Percentiles rank a stretch among this genome's conserved stretches.
Evolutionary conservation across 1,140 invertebrate species (phyloP).

Genomic region (Neuroterus valhalla): DNA sequence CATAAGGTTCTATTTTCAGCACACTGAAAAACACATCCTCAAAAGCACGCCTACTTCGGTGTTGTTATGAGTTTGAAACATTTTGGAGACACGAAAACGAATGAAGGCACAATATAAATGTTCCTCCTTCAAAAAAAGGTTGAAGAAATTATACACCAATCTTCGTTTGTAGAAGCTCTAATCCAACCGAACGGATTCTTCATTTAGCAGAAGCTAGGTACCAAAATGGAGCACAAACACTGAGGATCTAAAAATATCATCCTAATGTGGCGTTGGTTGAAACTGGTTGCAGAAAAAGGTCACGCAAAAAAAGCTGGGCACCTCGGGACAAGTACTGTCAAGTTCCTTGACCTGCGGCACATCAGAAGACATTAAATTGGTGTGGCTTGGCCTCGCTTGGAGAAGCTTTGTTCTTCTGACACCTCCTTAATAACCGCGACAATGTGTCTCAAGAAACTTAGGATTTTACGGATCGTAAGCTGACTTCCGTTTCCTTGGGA

Average conservation of each 20-base stretch:
- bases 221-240: too few relatives aligned
- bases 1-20: too few relatives aligned
- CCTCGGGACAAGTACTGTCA: constrained; percentile 14
- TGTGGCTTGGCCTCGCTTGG: not conserved
- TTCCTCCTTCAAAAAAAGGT: too few relatives aligned
- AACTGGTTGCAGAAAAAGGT: constrained; percentile 6
- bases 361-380: constrained; percentile 12
- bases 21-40: too few relatives aligned
- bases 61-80: too few relatives aligned
- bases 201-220: too few relatives aligned
- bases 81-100: too few relatives aligned
- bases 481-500: constrained; percentile 17
- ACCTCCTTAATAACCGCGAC: constrained; percentile 20
- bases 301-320: constrained; percentile 3
- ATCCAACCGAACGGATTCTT: too few relatives aligned
- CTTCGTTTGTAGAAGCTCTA: too few relatives aligned
- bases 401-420: constrained; percentile 17
- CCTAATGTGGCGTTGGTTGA: not conserved
- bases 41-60: too few relatives aligned
- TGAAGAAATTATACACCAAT: too few relatives aligned
- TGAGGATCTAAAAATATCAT: not conserved
- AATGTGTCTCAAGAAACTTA: constrained; percentile 10
- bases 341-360: constrained; percentile 25
- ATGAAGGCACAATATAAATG: too few relatives aligned
- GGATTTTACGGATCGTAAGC: constrained; percentile 19